A percentile compares a stretch with the other conserved stretches of the same genome.
Evolutionary conservation across 2,113 vertebrate genomes (phyloP).

Genomic region (Chaenocephalus aceratus): DNA sequence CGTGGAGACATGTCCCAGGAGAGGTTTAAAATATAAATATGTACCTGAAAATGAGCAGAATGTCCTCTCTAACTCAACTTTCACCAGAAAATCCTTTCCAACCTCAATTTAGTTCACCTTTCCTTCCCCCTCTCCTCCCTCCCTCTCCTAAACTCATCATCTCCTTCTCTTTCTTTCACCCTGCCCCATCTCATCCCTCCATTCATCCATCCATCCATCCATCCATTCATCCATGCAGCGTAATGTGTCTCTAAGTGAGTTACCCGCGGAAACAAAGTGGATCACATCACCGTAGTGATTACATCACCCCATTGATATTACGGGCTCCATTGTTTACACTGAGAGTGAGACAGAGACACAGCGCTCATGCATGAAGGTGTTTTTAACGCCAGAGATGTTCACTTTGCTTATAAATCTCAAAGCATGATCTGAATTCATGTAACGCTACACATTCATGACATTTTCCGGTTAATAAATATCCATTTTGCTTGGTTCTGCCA

Average conservation of each 20-base stretch:
- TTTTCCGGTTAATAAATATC: conserved; percentile 10
- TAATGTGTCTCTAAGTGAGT: conserved; percentile 74
- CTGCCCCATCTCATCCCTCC: conserved; percentile 44
- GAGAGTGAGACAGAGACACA: neutral
- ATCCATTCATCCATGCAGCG: conserved; percentile 51
- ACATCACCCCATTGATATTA: conserved; percentile 59
- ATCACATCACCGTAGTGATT: conserved; percentile 58
- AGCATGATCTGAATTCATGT: conserved; percentile 1
- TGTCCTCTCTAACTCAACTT: neutral
- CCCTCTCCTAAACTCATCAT: neutral
- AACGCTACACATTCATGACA: neutral
- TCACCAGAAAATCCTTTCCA: neutral
- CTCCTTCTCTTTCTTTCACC: neutral
- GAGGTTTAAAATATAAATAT: too few relatives aligned
- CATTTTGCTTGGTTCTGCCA: neutral
- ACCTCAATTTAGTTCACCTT: neutral
- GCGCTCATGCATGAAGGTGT: conserved; percentile 2
- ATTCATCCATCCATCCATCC: conserved; percentile 46
- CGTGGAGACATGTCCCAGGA: too few relatives aligned
- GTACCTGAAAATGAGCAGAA: neutral
- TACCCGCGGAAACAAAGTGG: conserved; percentile 69
- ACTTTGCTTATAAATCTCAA: conserved; percentile 21
- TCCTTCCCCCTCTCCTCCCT: neutral
- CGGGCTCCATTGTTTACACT: conserved; percentile 53
- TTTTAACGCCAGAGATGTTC: conserved; percentile 11